phyloP scores from a whole-genome alignment of 1,140 invertebrate species.

The Drosophila mojavensis region DNA sequence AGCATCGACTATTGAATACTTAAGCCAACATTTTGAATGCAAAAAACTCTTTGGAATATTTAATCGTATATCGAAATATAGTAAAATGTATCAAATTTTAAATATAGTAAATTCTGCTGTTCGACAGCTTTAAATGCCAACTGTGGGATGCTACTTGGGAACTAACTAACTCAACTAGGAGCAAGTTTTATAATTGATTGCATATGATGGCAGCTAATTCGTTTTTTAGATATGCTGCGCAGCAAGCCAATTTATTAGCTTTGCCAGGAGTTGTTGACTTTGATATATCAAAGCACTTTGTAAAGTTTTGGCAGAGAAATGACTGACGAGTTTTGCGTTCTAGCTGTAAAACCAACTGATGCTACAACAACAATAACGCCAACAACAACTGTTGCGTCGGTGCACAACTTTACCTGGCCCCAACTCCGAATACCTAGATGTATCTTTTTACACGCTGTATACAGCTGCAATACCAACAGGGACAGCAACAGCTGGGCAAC shows the following conservation, averaged over 20 bases:
- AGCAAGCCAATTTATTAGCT: constrained; percentile 20
- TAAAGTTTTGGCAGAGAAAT: constrained; percentile 24
- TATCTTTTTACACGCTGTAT: constrained; percentile 10
- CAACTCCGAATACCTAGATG: neutral
- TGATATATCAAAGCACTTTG: constrained; percentile 36
- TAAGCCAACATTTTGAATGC: no score
- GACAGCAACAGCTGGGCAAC: neutral
- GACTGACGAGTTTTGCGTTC: constrained; percentile 22
- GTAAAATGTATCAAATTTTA: no score
- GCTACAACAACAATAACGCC: constrained; percentile 14
- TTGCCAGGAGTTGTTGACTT: constrained; percentile 18
- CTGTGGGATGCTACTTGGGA: neutral
- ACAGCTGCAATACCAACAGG: neutral
- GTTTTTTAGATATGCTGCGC: neutral
- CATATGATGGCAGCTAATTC: constrained; percentile 20
- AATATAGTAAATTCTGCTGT: no score
- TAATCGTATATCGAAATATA: no score
- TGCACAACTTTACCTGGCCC: constrained; percentile 1
- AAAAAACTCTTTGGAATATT: no score
- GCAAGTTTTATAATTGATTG: constrained; percentile 6
- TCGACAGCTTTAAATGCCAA: neutral
- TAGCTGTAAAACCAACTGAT: neutral
- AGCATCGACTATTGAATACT: constrained; percentile 1
- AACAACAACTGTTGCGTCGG: neutral
- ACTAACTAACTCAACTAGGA: constrained; percentile 8